Evolutionary conservation across 2,113 vertebrate species (phyloP), one percentile per base, ranked within the genome.

Genomic region (Empidonax traillii): DNA sequence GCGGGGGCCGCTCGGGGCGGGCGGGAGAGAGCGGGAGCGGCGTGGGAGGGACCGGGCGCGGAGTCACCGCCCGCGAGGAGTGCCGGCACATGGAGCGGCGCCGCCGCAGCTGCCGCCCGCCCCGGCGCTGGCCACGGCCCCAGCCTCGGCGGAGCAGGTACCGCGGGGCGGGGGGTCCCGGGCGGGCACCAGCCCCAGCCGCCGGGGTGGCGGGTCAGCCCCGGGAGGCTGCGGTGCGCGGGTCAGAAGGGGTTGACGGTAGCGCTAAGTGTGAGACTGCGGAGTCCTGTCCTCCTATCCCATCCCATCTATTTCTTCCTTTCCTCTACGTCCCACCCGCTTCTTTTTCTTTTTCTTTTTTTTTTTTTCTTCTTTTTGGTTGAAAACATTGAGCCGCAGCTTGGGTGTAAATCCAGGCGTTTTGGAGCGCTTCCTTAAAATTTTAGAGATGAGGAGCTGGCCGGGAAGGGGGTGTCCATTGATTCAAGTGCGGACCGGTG

Each of bases 101-200:
- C 77, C 98, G 98, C 98, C 98, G 97, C 97, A 98, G 98, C 98
- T 98, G 98, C 98, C 98, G 98, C 96, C 98, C 98, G 97, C 98
- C 98, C 98, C 98, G 97, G 98, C 98, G 41, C 41, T 39, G 39
- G 39, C 39, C 39, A 10, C 41, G 41, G 41, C 41, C 41, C 97
- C 67, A 27, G 98, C 97, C 98, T 98, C 97, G 98, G 98, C 97
- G 98, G 97, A 98, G 98, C 98, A 99, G 99, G 99, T 99, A 99
- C 95, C 61, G 93, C 83, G 47, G 72, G 82, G 72, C 87, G 51
- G 80, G n/a, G 65, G 85, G 61, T 56, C 58, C 85, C 46, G 39
- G 85, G 63, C 25, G 55, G 71, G 74, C 41, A 35, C 20, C 63
- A 28, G 73, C 22, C 17, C 28, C 62, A 14, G 47, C 31, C 31